These are phyloP conservation scores for Anabas testudineus DNA, from an alignment of 2,797 vertebrate genomes.

Conservation along the genomic window DNA sequence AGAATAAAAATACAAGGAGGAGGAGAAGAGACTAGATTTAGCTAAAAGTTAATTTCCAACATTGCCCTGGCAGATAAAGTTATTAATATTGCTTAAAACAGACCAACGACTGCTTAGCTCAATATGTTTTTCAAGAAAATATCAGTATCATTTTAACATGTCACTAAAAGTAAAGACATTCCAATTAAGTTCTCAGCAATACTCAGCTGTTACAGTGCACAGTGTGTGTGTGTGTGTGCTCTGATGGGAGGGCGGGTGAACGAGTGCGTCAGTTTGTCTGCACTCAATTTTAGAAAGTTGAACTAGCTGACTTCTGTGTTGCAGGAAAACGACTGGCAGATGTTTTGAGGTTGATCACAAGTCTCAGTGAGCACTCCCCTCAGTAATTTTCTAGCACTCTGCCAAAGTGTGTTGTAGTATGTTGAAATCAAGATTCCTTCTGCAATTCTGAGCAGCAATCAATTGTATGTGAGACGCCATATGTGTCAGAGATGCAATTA, in stretches of 20 bases:
- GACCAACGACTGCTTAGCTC: not conserved
- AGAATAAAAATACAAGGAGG: slow-evolving; percentile 3
- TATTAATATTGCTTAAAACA: slow-evolving; percentile 12
- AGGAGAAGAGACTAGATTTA: not conserved
- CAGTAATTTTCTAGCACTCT: slow-evolving; percentile 54
- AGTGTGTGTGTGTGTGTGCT: slow-evolving; percentile 3
- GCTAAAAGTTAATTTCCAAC: slow-evolving; percentile 6
- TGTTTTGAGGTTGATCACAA: slow-evolving; percentile 65
- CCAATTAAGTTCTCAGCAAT: slow-evolving; percentile 40
- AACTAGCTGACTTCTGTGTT: slow-evolving; percentile 41
- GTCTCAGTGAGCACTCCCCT: slow-evolving; percentile 60
- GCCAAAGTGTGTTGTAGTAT: slow-evolving; percentile 38
- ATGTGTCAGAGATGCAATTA: slow-evolving; percentile 67
- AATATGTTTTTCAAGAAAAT: not conserved
- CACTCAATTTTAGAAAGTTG: slow-evolving; percentile 37
- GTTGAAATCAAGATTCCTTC: slow-evolving; percentile 67
- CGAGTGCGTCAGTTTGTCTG: slow-evolving; percentile 9
- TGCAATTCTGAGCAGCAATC: slow-evolving; percentile 65
- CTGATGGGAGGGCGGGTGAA: not conserved
- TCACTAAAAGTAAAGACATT: slow-evolving; percentile 2
- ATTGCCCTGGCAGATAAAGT: not conserved
- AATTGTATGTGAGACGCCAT: slow-evolving; percentile 65
- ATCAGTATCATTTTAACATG: slow-evolving; percentile 14
- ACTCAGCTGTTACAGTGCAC: slow-evolving; percentile 14
- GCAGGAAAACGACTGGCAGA: slow-evolving; percentile 63